A percentile compares a stretch with the other conserved stretches of the same genome.
Evolutionary conservation across 2,113 vertebrate genomes (phyloP).

Genomic region (Physeter macrocephalus): DNA sequence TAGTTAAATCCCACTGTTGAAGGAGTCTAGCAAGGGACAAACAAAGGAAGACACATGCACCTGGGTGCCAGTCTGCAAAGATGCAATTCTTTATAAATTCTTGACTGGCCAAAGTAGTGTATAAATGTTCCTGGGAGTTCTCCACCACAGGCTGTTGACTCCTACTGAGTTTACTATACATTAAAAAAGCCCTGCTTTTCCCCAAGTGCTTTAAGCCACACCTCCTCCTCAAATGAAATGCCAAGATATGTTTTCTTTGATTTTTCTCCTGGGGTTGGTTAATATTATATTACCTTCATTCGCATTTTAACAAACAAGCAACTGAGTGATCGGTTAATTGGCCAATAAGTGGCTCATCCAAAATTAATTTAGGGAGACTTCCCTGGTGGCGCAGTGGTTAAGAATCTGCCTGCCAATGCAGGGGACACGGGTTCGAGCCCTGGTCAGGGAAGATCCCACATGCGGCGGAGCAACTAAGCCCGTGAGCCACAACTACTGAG

Average conservation of each 20-base stretch:
- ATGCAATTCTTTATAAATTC: not conserved
- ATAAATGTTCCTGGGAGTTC: not conserved
- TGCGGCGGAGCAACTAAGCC: too few species aligned
- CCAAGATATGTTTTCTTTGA: not conserved
- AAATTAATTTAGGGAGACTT: not conserved
- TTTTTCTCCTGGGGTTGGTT: not conserved
- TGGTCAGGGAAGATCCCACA: too few species aligned
- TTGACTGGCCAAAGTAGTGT: not conserved
- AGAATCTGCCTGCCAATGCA: too few species aligned
- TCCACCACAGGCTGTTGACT: not conserved
- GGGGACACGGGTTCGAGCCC: too few species aligned
- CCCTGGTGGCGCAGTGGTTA: too few species aligned
- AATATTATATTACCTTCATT: not conserved
- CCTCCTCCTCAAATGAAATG: not conserved
- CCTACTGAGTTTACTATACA: accelerated
- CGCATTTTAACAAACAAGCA: not conserved
- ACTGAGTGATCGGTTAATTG: not conserved
- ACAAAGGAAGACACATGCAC: not conserved
- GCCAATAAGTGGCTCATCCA: not conserved
- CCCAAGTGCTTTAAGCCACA: not conserved
- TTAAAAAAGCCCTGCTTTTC: not conserved
- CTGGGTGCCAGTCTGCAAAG: not conserved
- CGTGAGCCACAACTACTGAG: too few species aligned
- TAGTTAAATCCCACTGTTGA: not conserved
- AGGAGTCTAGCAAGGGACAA: not conserved